Evolutionary conservation across 2,797 vertebrate species (phyloP), one percentile per base, ranked within the genome.

Genomic region (Ciconia nigra): DNA sequence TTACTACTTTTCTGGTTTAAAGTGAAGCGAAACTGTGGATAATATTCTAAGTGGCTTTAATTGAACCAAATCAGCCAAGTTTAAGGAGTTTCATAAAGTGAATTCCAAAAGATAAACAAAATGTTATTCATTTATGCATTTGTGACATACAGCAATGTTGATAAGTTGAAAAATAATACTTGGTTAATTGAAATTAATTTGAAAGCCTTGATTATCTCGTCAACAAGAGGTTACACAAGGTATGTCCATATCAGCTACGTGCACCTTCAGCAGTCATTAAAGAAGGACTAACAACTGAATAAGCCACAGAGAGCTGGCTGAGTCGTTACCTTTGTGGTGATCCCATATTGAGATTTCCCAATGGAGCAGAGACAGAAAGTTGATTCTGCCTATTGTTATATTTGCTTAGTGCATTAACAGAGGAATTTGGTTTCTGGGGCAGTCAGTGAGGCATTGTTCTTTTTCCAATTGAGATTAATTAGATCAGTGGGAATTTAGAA

Each of bases 361-460:
- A 42, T 21, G 69, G 65, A 88, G 39, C 83, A 85, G 83, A 83
- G 69, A 54, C 74, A 90, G 79, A 89, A 95, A 89, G 69, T 74
- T 92, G 86, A 71, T 87, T 96, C 90, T 90, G 83, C 57, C 65
- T 83, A 81, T 93, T 91, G 65, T 89, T 89, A 4, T 37, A 87
- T 78, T 90, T 86, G 89, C 42, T 78, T 77, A 78, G 87, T 49
- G 5, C 65, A 91, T 91, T 92, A 93, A 59, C 58, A 79, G 61
- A 92, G 76, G 93, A 94, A 95, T 97, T 86, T 96, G 69, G 72
- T 91, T 96, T 93, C 81, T 91, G 49, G 57, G 63, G 78, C 92
- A 89, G 80, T 33, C 74, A 92, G 63, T 46, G 86, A 71, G 61
- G 79, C 90, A 96, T 93, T 94, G 82, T 62, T 90, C 54, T 94